phyloP scores from a whole-genome alignment of 2,888 invertebrate species.

The Sepiola atlantica region DNA sequence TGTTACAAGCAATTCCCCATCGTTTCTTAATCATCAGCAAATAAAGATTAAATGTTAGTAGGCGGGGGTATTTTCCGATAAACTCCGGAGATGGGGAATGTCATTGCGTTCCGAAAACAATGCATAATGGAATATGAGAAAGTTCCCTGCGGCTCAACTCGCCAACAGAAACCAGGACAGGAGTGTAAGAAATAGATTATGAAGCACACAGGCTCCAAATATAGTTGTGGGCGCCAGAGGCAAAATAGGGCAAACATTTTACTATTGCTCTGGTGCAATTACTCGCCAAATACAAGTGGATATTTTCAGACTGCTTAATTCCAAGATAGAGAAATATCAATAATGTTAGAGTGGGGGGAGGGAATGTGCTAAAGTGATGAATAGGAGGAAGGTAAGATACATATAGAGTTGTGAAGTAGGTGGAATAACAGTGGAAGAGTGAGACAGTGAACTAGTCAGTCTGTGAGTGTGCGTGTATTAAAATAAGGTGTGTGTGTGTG shows the following conservation, averaged over 20 bases:
- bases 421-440: no score
- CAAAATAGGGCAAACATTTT: neutral
- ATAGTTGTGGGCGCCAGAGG: conserved; percentile 12
- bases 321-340: neutral
- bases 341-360: no score
- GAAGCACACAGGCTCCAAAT: neutral
- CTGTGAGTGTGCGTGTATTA: no score
- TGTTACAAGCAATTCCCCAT: neutral
- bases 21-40: neutral
- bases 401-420: no score
- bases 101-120: neutral
- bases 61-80: neutral
- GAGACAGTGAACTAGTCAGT: no score
- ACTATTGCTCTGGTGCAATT: neutral
- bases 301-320: neutral
- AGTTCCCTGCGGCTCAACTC: neutral
- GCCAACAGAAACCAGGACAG: neutral
- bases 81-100: neutral
- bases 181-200: neutral
- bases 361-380: no score
- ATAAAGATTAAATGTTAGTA: neutral
- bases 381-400: no score
- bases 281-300: neutral
- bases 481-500: no score
- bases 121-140: neutral